Conservation (phyloP, 37 sponge, comb jelly and placozoan genomes). For the Trichoplax adhaerens region DNA sequence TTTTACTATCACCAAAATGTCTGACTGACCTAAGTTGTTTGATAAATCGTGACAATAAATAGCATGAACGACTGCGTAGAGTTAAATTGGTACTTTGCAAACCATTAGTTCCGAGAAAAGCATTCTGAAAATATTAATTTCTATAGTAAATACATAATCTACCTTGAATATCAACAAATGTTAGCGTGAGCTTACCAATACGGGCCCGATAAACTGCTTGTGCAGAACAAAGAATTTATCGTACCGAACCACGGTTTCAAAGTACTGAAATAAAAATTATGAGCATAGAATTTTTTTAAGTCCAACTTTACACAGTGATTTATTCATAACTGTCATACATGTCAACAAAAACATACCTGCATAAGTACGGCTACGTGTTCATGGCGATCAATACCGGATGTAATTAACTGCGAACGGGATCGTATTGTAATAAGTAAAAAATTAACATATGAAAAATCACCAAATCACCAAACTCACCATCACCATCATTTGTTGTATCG, state of each 20-base stretch:
- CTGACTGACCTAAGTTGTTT: constrained; percentile 38
- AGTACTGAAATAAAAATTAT: constrained; percentile 32
- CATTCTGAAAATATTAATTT: constrained; percentile 15
- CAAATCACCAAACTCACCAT: no score
- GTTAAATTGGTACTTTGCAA: constrained; percentile 24
- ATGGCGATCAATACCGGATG: no score
- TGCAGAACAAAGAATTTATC: constrained; percentile 57
- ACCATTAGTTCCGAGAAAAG: constrained; percentile 51
- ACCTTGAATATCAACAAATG: constrained; percentile 2
- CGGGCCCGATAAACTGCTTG: constrained; percentile 26
- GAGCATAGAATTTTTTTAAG: not conserved
- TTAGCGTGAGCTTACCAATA: constrained; percentile 30
- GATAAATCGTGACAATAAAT: constrained; percentile 59
- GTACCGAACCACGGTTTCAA: constrained; percentile 64
- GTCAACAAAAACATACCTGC: constrained; percentile 17
- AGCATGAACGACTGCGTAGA: constrained; percentile 59
- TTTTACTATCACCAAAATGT: not conserved
- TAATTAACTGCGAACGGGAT: no score
- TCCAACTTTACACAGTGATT: no score
- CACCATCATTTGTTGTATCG: no score
- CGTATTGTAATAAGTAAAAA: no score
- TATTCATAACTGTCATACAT: no score
- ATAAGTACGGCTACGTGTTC: constrained; percentile 39
- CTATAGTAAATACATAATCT: not conserved
- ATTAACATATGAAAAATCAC: no score